Conservation (phyloP, 2,888 invertebrate genomes). For the Vesta saturnalis region DNA sequence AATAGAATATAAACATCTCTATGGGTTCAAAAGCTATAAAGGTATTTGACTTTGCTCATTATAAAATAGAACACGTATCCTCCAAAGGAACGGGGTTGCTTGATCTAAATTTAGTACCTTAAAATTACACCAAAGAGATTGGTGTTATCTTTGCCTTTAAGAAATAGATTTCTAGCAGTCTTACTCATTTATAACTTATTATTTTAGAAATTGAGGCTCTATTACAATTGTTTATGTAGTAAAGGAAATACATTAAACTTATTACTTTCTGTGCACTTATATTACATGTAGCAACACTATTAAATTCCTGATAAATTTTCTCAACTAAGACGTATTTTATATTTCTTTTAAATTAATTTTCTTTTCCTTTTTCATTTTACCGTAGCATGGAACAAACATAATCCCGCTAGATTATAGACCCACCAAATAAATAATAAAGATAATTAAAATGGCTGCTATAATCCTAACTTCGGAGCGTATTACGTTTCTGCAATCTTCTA, state of each 20-base stretch:
- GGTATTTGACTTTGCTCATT: not conserved
- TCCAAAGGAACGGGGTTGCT: not conserved
- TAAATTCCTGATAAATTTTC: not conserved
- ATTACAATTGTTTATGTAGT: not conserved
- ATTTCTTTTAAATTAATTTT: no score
- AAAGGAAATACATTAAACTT: not conserved
- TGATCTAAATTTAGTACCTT: not conserved
- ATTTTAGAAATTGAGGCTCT: not conserved
- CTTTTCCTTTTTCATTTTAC: not conserved
- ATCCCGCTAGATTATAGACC: conserved; percentile 2
- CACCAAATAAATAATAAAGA: conserved; percentile 35
- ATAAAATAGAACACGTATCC: not conserved
- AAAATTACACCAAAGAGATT: not conserved
- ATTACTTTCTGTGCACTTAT: not conserved
- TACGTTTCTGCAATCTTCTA: conserved; percentile 34
- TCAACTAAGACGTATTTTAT: not conserved
- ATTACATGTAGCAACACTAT: not conserved
- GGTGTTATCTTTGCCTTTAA: not conserved
- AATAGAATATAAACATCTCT: no score
- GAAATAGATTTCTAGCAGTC: not conserved
- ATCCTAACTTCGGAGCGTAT: conserved; percentile 33
- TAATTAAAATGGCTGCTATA: conserved; percentile 37
- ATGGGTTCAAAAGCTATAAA: no score
- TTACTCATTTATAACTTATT: not conserved
- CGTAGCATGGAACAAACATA: not conserved